Percentiles rank a stretch among this genome's conserved stretches.
phyloP scores from a whole-genome alignment of 1,140 invertebrate species.

The Cydia splendana region DNA sequence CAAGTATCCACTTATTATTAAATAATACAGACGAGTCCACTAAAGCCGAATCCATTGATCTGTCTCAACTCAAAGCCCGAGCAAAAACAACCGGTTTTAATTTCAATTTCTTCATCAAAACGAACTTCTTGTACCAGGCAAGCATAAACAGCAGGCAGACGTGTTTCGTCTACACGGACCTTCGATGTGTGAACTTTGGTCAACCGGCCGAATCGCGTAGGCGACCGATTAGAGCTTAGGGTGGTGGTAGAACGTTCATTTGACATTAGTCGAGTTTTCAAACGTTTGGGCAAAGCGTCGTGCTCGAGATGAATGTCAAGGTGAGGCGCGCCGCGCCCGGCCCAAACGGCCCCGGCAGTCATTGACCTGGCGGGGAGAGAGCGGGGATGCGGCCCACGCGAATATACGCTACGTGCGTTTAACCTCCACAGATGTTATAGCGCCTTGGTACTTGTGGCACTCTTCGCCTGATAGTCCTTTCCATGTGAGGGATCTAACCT shows the following conservation, averaged over 20 bases:
- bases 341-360: slow-evolving; percentile 72
- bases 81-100: slow-evolving; percentile 27
- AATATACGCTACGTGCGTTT: slow-evolving; percentile 68
- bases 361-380: slow-evolving; percentile 59
- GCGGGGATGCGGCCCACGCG: slow-evolving; percentile 71
- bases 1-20: not conserved
- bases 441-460: slow-evolving; percentile 65
- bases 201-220: slow-evolving; percentile 37
- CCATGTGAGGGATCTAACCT: slow-evolving; percentile 34
- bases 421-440: slow-evolving; percentile 67
- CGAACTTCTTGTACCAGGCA: slow-evolving; percentile 36
- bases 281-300: slow-evolving; percentile 70
- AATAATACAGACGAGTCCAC: not conserved
- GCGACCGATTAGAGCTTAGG: slow-evolving; percentile 35
- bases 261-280: slow-evolving; percentile 62
- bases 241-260: slow-evolving; percentile 42
- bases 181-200: slow-evolving; percentile 27
- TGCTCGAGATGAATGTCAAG: slow-evolving; percentile 78
- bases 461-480: slow-evolving; percentile 50
- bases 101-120: slow-evolving; percentile 31
- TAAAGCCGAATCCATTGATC: slow-evolving; percentile 13
- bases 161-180: slow-evolving; percentile 32
- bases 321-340: slow-evolving; percentile 74
- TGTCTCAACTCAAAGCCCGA: not conserved
- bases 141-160: slow-evolving; percentile 40